A percentile compares a stretch with the other conserved stretches of the same genome.
These are phyloP conservation scores for Dione juno DNA, from an alignment of 2,888 invertebrate species.

Conservation along the genomic window DNA sequence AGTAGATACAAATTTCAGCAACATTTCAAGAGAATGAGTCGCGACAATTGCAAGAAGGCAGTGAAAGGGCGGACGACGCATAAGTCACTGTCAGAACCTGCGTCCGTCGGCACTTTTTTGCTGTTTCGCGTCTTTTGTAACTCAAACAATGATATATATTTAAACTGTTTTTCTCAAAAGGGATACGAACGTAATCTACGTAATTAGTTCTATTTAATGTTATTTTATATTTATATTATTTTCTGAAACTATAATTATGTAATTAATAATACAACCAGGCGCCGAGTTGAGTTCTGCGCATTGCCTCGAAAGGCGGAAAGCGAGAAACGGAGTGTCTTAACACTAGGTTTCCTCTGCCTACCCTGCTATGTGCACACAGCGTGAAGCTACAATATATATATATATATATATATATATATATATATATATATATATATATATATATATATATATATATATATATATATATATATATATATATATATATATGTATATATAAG, in stretches of 20 bases:
- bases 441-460: no score
- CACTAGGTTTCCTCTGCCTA: no score
- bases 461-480: no score
- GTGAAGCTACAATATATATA: no score
- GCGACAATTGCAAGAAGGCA: conserved; percentile 69
- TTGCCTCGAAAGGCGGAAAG: no score
- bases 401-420: no score
- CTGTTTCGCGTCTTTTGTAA: conserved; percentile 61
- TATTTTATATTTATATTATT: conserved; percentile 26
- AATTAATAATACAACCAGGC: no score
- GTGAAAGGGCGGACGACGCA: conserved; percentile 69
- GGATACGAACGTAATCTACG: conserved; percentile 42
- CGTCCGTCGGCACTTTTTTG: conserved; percentile 66
- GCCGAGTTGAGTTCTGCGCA: no score
- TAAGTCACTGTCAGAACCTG: conserved; percentile 78
- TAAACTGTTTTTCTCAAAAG: conserved; percentile 49
- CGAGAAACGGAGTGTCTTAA: no score
- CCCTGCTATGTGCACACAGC: no score
- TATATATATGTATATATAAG: no score
- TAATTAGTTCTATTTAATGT: conserved; percentile 5
- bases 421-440: no score
- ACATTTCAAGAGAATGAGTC: conserved; percentile 66
- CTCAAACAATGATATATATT: conserved; percentile 60
- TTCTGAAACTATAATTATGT: not conserved
- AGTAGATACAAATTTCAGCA: conserved; percentile 52